Percentiles rank a stretch among this genome's conserved stretches.
Conservation (phyloP, 1,140 invertebrate species). For the Vollenhovia emeryi region DNA sequence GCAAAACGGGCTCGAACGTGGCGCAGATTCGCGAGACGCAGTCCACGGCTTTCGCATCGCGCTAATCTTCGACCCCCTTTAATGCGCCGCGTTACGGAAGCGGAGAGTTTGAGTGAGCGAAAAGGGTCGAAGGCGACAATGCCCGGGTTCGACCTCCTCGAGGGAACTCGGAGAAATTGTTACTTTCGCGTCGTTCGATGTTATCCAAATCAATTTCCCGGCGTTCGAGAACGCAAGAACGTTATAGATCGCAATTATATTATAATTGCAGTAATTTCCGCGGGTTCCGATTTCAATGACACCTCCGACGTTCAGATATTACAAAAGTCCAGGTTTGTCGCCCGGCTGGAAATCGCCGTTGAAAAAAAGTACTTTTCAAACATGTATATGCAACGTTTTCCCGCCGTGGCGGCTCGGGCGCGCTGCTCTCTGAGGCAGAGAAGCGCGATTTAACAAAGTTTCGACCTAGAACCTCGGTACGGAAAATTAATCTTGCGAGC, state of each 20-base stretch:
- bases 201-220: background rate
- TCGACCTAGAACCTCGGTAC: background rate
- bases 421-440: background rate
- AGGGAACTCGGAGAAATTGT: background rate
- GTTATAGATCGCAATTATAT: background rate
- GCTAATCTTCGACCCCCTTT: background rate
- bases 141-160: background rate
- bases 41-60: constrained; percentile 64
- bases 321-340: background rate
- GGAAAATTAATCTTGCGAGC: background rate
- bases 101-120: background rate
- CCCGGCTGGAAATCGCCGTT: background rate
- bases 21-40: constrained; percentile 61
- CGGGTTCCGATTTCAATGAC: background rate
- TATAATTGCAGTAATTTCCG: background rate
- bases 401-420: background rate
- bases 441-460: background rate
- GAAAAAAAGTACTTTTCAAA: background rate
- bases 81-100: background rate
- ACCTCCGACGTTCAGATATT: background rate
- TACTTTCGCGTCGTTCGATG: background rate
- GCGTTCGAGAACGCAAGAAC: background rate
- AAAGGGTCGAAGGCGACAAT: background rate
- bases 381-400: background rate
- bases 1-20: constrained; percentile 50